Conservation (phyloP, 2,113 vertebrate species). For the Murina feae region DNA sequence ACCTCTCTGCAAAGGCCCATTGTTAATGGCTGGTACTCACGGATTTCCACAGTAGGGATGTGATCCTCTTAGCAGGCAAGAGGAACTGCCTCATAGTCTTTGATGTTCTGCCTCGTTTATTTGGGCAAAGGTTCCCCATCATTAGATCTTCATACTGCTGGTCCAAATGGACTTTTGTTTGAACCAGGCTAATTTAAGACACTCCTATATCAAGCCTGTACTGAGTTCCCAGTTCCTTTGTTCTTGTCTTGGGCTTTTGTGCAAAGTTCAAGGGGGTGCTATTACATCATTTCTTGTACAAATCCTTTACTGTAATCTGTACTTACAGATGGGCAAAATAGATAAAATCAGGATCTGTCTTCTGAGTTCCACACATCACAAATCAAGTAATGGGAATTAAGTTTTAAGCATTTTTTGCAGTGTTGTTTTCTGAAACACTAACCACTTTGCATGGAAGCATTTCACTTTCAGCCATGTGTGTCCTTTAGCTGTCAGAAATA, state of each 20-base stretch:
- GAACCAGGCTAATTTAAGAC: constrained; percentile 56
- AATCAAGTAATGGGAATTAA: background rate
- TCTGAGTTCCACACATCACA: constrained; percentile 8
- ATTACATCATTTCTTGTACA: background rate
- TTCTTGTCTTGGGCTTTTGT: background rate
- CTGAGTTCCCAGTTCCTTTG: background rate
- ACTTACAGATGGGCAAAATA: background rate
- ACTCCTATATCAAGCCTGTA: background rate
- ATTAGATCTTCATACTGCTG: background rate
- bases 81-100: background rate
- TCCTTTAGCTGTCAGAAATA: background rate
- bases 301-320: background rate
- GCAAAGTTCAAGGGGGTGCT: background rate
- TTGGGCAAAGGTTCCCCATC: background rate
- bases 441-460: background rate
- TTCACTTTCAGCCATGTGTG: background rate
- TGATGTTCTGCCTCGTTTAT: constrained; percentile 29
- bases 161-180: constrained; percentile 55
- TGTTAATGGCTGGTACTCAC: background rate
- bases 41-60: background rate
- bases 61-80: constrained; percentile 37
- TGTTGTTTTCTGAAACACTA: constrained; percentile 23
- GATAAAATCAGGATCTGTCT: constrained; percentile 10
- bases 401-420: background rate
- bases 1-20: constrained; percentile 1